Evolutionary conservation across 2,888 invertebrate genomes (phyloP).

Genomic region (Apodemia duryi): DNA sequence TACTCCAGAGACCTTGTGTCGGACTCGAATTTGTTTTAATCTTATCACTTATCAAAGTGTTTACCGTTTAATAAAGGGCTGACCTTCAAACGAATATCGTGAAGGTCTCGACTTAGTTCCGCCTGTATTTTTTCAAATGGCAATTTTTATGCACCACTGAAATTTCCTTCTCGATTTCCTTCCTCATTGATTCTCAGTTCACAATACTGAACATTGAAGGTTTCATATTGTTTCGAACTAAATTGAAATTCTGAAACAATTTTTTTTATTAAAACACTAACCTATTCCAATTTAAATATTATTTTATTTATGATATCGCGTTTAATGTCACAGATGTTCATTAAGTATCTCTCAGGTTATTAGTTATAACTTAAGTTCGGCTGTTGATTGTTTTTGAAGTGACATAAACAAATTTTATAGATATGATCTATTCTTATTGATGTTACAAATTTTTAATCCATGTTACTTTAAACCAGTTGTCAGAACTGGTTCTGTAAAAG

Average conservation of each 20-base stretch:
- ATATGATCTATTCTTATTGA: no score
- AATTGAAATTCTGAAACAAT: conserved; percentile 26
- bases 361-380: no score
- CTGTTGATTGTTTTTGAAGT: no score
- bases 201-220: conserved; percentile 44
- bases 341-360: no score
- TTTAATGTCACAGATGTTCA: no score
- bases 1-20: conserved; percentile 58
- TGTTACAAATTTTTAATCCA: no score
- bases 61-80: conserved; percentile 66
- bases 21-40: conserved; percentile 42
- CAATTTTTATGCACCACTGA: conserved; percentile 54
- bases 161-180: conserved; percentile 57
- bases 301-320: no score
- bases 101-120: conserved; percentile 54
- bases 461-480: no score
- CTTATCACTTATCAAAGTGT: conserved; percentile 53
- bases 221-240: conserved; percentile 27
- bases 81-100: conserved; percentile 53
- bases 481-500: no score
- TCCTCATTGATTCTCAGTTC: conserved; percentile 50
- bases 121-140: conserved; percentile 48
- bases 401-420: no score
- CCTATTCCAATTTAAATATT: no score
- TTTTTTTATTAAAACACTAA: conserved; percentile 12